Conservation (phyloP, 2,797 vertebrate genomes). For the Danionella dracula region DNA sequence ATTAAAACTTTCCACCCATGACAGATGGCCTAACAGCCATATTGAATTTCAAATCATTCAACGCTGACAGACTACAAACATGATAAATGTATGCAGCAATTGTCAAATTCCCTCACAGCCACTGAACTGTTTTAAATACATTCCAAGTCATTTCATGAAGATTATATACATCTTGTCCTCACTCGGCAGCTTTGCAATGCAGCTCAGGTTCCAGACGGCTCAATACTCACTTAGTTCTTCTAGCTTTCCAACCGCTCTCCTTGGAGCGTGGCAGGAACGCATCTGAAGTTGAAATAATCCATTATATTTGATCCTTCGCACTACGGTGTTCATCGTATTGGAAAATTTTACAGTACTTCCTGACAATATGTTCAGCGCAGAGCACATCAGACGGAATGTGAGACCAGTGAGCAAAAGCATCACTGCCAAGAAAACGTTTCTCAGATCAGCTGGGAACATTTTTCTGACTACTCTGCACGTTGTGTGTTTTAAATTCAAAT, state of each 20-base stretch:
- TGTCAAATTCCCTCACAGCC: conserved; percentile 31
- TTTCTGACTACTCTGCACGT: conserved; percentile 19
- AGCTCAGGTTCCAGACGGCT: conserved; percentile 26
- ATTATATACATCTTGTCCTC: conserved; percentile 33
- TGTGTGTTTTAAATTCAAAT: conserved; percentile 29
- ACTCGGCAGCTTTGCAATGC: conserved; percentile 17
- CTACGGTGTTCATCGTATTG: conserved; percentile 14
- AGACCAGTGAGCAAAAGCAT: background rate
- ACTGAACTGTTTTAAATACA: conserved; percentile 44
- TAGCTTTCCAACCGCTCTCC: conserved; percentile 18
- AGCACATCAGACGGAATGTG: conserved; percentile 19
- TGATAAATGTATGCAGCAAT: conserved; percentile 37
- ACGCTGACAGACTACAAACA: conserved; percentile 24
- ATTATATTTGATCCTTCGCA: conserved; percentile 38
- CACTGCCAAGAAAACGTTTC: conserved; percentile 7
- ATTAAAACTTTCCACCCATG: conserved; percentile 39
- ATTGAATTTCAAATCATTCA: conserved; percentile 36
- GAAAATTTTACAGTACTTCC: conserved; percentile 22
- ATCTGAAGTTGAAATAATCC: conserved; percentile 38
- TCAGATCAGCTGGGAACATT: background rate
- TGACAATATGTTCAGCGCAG: background rate
- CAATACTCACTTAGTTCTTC: conserved; percentile 16
- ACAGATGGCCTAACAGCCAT: conserved; percentile 44
- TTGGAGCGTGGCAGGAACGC: conserved; percentile 20
- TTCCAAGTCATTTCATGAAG: conserved; percentile 42